Percentiles rank a stretch among this genome's conserved stretches.
These are phyloP conservation scores for Pissodes strobi DNA, from an alignment of 1,140 invertebrate genomes.

Conservation along the genomic window DNA sequence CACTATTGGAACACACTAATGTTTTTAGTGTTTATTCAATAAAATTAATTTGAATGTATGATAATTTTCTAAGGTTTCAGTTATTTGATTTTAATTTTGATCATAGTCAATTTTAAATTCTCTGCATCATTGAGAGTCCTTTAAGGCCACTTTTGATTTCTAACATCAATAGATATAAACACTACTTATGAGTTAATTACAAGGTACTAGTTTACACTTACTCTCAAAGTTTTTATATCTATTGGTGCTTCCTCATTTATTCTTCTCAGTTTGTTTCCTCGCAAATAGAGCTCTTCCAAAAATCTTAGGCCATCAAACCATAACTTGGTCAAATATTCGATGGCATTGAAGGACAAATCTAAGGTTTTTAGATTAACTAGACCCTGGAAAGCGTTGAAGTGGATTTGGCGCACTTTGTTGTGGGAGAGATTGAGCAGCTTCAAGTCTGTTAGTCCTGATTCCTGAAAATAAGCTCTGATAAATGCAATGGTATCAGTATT, in stretches of 20 bases:
- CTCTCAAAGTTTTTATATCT: slow-evolving; percentile 29
- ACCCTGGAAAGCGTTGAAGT: slow-evolving; percentile 42
- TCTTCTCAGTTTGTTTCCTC: slow-evolving; percentile 39
- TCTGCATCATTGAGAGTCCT: no score
- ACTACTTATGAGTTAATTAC: no score
- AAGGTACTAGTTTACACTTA: no score
- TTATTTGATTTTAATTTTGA: no score
- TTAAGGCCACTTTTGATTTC: no score
- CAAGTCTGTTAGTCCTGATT: slow-evolving; percentile 37
- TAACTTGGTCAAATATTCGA: slow-evolving; percentile 38
- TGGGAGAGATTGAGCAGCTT: slow-evolving; percentile 44
- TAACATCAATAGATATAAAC: no score
- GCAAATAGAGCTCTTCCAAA: slow-evolving; percentile 42
- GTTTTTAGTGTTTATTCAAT: no score
- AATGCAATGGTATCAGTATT: no score
- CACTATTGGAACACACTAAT: no score
- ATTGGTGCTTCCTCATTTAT: slow-evolving; percentile 35
- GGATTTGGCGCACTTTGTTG: slow-evolving; percentile 41
- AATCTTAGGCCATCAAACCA: slow-evolving; percentile 38
- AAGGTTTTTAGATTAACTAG: slow-evolving; percentile 40
- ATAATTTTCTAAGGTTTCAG: no score
- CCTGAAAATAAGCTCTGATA: slow-evolving; percentile 36
- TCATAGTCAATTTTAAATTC: no score
- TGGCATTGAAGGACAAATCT: slow-evolving; percentile 43
- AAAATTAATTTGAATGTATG: no score